Evolutionary conservation across 64 coral and sea anemone genomes (phyloP).

Genomic region (Platygyra sinensis): DNA sequence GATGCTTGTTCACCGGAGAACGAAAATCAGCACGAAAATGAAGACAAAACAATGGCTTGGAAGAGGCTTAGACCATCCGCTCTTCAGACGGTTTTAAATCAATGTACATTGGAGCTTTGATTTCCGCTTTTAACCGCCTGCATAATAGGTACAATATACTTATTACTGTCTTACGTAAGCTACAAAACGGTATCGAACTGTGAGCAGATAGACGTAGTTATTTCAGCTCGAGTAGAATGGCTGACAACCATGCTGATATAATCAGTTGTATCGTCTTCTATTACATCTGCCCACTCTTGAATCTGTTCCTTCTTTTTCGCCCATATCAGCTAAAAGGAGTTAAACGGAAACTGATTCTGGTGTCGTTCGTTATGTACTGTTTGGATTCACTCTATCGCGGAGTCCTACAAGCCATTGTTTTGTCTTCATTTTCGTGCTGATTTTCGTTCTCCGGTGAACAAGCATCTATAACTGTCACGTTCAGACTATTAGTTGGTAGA

Average conservation of each 20-base stretch:
- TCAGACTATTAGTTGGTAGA: neutral
- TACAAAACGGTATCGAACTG: no score
- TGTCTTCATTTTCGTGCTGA: neutral
- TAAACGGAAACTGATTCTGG: no score
- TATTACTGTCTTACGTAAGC: no score
- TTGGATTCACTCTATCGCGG: no score
- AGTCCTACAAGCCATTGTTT: no score
- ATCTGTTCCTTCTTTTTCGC: no score
- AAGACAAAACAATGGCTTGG: neutral
- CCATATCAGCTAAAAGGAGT: no score
- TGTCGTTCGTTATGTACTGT: no score
- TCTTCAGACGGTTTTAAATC: neutral
- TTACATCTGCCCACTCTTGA: no score
- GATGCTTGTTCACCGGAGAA: neutral
- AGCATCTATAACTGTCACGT: neutral
- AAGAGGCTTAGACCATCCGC: neutral
- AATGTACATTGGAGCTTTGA: conserved; percentile 11
- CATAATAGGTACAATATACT: no score
- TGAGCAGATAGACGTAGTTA: neutral
- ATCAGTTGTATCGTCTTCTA: no score
- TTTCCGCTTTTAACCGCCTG: neutral
- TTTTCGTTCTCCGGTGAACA: neutral
- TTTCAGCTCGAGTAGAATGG: neutral
- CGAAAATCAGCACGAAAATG: neutral
- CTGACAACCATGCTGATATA: no score